A percentile compares a stretch with the other conserved stretches of the same genome.
Evolutionary conservation across 2,797 vertebrate species (phyloP).

Genomic region (Enteromius thamalakanensis): DNA sequence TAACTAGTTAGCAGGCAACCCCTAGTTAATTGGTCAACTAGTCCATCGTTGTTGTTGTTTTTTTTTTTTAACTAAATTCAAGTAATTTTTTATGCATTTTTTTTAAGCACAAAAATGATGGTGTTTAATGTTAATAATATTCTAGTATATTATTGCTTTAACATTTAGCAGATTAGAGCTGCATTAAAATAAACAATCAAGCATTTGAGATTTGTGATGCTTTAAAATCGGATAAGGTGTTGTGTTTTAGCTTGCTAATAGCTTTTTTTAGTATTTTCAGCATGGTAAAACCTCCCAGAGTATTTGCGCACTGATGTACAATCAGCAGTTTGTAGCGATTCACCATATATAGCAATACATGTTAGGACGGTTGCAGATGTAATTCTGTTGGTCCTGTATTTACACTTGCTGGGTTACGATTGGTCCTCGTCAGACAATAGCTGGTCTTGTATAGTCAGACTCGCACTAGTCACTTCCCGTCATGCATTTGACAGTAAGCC

Average conservation of each 20-base stretch:
- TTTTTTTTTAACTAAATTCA: not conserved
- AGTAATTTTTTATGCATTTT: not conserved
- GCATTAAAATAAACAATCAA: not conserved
- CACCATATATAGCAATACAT: not conserved
- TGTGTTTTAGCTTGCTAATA: not conserved
- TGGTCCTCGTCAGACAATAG: not conserved
- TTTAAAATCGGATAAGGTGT: not conserved
- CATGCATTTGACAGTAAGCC: slow-evolving; percentile 8
- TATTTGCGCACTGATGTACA: not conserved
- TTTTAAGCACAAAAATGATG: not conserved
- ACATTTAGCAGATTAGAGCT: not conserved
- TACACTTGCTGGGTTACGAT: not conserved
- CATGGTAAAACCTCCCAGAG: not conserved
- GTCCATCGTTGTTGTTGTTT: not conserved
- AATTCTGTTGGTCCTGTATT: not conserved
- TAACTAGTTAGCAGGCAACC: not conserved
- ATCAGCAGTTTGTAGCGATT: not conserved
- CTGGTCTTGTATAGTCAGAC: not conserved
- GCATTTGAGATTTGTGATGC: not conserved
- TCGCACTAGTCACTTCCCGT: not conserved
- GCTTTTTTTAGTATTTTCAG: not conserved
- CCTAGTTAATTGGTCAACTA: not conserved
- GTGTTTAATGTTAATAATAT: not conserved
- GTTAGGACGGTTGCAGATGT: not conserved
- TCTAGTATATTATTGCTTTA: not conserved